Evolutionary conservation across 2,113 vertebrate genomes (phyloP).

Genomic region (Naja naja): DNA sequence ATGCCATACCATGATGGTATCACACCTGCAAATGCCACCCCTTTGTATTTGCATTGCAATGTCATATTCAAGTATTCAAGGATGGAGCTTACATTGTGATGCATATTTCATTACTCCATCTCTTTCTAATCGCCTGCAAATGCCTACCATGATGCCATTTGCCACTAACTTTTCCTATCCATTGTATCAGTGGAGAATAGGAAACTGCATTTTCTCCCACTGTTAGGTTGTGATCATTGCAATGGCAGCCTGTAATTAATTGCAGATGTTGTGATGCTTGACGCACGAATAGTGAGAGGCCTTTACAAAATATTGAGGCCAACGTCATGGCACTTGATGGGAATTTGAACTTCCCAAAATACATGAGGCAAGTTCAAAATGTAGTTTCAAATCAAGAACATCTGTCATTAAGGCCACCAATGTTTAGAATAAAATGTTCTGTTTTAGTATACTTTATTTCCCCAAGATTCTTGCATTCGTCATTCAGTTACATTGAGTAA

Average conservation of each 20-base stretch:
- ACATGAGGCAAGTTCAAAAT: neutral
- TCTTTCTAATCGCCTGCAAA: neutral
- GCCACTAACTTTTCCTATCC: neutral
- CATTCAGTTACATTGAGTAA: neutral
- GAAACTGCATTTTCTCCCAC: neutral
- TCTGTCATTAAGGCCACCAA: neutral
- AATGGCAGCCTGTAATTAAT: neutral
- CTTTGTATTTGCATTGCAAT: neutral
- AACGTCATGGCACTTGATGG: neutral
- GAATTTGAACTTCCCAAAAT: neutral
- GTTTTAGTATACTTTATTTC: neutral
- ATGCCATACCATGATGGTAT: neutral
- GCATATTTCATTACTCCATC: neutral
- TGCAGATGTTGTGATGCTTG: neutral
- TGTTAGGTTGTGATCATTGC: neutral
- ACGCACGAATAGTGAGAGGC: neutral
- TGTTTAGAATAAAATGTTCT: neutral
- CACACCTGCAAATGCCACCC: neutral
- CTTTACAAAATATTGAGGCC: neutral
- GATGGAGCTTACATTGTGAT: neutral
- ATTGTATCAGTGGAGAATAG: neutral
- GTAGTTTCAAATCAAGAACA: neutral
- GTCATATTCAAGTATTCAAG: neutral
- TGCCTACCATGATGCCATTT: neutral
- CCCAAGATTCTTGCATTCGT: neutral